Evolutionary conservation across 2,888 invertebrate species (phyloP).

Genomic region (Megamerina dolium): DNA sequence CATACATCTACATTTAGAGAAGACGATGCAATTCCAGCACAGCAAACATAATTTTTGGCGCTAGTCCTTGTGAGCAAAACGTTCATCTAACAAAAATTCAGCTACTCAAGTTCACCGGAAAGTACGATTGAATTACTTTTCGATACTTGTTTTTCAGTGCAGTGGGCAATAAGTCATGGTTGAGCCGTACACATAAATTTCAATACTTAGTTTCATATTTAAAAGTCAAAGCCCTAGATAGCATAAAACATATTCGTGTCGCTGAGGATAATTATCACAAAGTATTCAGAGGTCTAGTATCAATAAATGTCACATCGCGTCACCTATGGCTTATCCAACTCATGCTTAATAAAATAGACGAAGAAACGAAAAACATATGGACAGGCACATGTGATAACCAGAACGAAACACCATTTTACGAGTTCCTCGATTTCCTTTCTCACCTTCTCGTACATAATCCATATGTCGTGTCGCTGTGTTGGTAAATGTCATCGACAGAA

Average conservation of each 20-base stretch:
- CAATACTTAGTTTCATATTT: too few relatives aligned
- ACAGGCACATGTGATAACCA: too few relatives aligned
- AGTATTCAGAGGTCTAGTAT: conserved; percentile 9
- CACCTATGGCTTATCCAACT: conserved; percentile 16
- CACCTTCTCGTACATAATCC: neutral
- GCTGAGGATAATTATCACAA: neutral
- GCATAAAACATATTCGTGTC: too few relatives aligned
- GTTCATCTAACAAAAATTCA: too few relatives aligned
- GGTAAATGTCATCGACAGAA: too few relatives aligned
- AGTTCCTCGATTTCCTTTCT: conserved; percentile 13
- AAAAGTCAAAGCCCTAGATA: too few relatives aligned
- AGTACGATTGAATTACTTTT: too few relatives aligned
- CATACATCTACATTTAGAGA: too few relatives aligned
- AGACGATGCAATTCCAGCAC: neutral
- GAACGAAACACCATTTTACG: conserved; percentile 5
- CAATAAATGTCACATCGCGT: conserved; percentile 2
- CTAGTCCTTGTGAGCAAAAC: too few relatives aligned
- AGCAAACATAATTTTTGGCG: neutral
- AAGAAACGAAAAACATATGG: neutral
- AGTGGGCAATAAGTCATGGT: neutral
- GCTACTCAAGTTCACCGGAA: too few relatives aligned
- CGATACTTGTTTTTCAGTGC: too few relatives aligned
- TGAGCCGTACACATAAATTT: conserved; percentile 5
- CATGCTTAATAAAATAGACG: neutral
- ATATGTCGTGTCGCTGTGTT: too few relatives aligned